Evolutionary conservation across 1,140 invertebrate species (phyloP), one percentile per base, ranked within the genome.

Genomic region (Aphis gossypii): DNA sequence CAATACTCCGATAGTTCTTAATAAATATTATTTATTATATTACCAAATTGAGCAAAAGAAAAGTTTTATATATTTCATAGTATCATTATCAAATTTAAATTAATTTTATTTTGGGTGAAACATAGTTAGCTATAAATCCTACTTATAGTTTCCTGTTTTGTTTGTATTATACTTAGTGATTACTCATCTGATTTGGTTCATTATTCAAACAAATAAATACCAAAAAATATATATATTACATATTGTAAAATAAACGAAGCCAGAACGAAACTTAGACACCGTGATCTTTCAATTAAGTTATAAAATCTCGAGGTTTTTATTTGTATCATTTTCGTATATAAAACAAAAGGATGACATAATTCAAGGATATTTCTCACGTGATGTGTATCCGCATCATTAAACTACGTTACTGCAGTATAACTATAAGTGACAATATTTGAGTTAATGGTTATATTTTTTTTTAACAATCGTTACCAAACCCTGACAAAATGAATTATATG

Each of bases 331-430:
- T 56, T 56, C 21, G 48, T 41, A 41, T 25, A 89, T 56, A 38
- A 56, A 54, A 89, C 48, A 89, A 89, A 54, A 56, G n/a, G 35
- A 89, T 54, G n/a, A 35, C 20, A 76, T 91, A 76, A 91, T 46
- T 91, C 90, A 91, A 91, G 90, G 90, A 41, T 60, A 30, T 91
- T 91, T 76, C 41, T 30, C 90, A 76, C 8, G 41, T 91, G 44
- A 91, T 44, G 90, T 76, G 41, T 76, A 76, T 35, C 56, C 54
- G 44, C 90, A 76, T 91, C 56, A 76, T 91, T 91, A 23, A 76
- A 91, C 60, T 30, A 44, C 25, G 46, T 1, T 91, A 90, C 89
- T 30, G 30, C 35, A 76, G 25, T 91, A 46, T 21, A 35, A 30
- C n/a, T 90, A 68, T 56, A 46, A 76, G 56, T 60, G 60, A 91